Base-by-base conservation (phyloP, 2,888 invertebrate genomes). In the Ochropacha duplaris region DNA sequence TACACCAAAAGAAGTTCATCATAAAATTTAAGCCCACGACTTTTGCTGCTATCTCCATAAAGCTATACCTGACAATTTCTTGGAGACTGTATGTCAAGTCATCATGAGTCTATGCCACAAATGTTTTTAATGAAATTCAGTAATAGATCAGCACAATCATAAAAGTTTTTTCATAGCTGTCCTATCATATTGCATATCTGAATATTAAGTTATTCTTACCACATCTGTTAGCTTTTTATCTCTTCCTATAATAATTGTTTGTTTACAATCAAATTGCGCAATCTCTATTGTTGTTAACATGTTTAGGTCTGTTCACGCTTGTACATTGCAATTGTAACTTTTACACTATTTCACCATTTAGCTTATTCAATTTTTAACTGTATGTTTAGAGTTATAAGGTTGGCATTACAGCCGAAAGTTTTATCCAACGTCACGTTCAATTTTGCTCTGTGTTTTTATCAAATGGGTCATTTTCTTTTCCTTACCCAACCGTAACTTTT, bases 401-500 rank as follows among this genome's bases (percentile, higher is more conserved):
- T 12, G 52, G 22, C 22, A 52, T 24, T 52, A 22, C 31, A 52
- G 19, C 19, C 31, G 4, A 51, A 5, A 22, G 14, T 22, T 31
- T 22, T 22, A 22, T 16, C 31, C n/a, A 22, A 34, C 16, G 52
- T 52, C 31, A 31, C 52, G 34, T 52, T 34, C 52, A 52, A 52
- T 31, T 19, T 31, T 12, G 52, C 52, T 31, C 31, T 52, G 52
- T 52, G 52, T 52, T 52, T 52, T 61, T 61, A 61, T 61, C 61
- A 61, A 60, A 56, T 54, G 56, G 54, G 57, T 54, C 58, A 54
- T 58, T 58, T 50, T 56, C 61, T 54, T 54, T 39, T 50, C 55
- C 58, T 57, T 56, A 58, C 56, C 56, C 57, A 56, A 55, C 57
- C 54, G 55, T 60, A 44, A 61, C 56, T 49, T 61, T 61, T 61